A percentile compares a stretch with the other conserved stretches of the same genome.
These are phyloP conservation scores for Lycocorax pyrrhopterus DNA, from an alignment of 2,113 vertebrate genomes.

Conservation along the genomic window DNA sequence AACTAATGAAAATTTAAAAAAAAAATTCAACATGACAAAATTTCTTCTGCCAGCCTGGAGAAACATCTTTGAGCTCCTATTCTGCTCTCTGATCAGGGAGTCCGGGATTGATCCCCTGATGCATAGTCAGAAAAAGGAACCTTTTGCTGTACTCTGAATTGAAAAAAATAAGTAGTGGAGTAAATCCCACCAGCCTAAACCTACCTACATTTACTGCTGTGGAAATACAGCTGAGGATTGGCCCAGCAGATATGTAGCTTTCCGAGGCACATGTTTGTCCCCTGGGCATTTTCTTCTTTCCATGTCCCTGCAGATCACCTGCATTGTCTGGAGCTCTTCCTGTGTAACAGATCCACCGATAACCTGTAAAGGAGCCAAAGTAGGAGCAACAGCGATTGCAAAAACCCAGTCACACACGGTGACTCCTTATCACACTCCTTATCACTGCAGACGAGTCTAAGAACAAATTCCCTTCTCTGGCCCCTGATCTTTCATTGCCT, in stretches of 20 bases:
- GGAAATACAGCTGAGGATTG: neutral
- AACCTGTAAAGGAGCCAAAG: constrained; percentile 22
- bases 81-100: neutral
- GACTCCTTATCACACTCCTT: neutral
- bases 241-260: neutral
- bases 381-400: neutral
- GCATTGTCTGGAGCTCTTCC: neutral
- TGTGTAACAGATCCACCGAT: neutral
- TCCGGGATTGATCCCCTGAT: neutral
- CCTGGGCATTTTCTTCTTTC: neutral
- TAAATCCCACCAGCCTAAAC: neutral
- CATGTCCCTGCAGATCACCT: neutral
- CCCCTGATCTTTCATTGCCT: neutral
- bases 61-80: neutral
- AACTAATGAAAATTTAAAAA: neutral
- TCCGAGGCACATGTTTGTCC: neutral
- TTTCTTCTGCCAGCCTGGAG: neutral
- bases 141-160: neutral
- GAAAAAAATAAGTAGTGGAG: neutral
- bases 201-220: neutral
- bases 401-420: neutral
- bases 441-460: neutral
- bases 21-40: neutral
- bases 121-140: neutral
- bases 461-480: neutral